Percentiles rank a stretch among this genome's conserved stretches.
Evolutionary conservation across 1,140 invertebrate species (phyloP).

Genomic region (Bombus pascuorum): DNA sequence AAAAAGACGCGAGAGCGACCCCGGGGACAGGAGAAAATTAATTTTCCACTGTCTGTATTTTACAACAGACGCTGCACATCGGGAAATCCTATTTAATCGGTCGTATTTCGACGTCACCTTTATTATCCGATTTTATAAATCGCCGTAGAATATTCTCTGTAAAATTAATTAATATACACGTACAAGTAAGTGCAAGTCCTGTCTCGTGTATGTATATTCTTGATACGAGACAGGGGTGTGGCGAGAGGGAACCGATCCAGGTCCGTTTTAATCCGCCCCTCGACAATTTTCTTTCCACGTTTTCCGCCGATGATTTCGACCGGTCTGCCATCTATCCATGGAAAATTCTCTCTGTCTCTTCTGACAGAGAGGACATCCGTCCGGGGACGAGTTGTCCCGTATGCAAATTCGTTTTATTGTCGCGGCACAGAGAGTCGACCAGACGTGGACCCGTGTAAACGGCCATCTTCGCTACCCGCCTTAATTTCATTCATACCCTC

Average conservation of each 20-base stretch:
- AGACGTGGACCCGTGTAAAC: conserved; percentile 77
- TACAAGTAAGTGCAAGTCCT: too few species aligned
- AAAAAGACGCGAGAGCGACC: background rate
- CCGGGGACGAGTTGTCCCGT: conserved; percentile 75
- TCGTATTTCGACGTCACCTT: conserved; percentile 25
- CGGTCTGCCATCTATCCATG: conserved; percentile 72
- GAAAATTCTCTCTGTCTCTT: conserved; percentile 68
- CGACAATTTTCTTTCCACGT: conserved; percentile 62
- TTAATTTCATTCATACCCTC: conserved; percentile 79
- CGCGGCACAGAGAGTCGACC: conserved; percentile 73
- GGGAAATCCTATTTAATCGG: conserved; percentile 38
- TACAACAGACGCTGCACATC: conserved; percentile 3
- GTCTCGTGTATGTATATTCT: background rate
- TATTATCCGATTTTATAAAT: conserved; percentile 47
- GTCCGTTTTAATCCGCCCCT: conserved; percentile 24
- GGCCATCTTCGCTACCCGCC: conserved; percentile 77
- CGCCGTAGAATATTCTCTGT: conserved; percentile 30
- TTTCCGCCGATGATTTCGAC: conserved; percentile 70
- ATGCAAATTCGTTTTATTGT: conserved; percentile 82
- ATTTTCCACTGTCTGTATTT: conserved; percentile 31
- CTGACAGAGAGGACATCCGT: conserved; percentile 69
- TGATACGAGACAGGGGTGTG: background rate
- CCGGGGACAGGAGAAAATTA: conserved; percentile 14
- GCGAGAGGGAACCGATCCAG: too few species aligned
- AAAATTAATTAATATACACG: conserved; percentile 40